These are phyloP conservation scores for Deroptyus accipitrinus DNA, from an alignment of 2,113 vertebrate species.

Conservation along the genomic window DNA sequence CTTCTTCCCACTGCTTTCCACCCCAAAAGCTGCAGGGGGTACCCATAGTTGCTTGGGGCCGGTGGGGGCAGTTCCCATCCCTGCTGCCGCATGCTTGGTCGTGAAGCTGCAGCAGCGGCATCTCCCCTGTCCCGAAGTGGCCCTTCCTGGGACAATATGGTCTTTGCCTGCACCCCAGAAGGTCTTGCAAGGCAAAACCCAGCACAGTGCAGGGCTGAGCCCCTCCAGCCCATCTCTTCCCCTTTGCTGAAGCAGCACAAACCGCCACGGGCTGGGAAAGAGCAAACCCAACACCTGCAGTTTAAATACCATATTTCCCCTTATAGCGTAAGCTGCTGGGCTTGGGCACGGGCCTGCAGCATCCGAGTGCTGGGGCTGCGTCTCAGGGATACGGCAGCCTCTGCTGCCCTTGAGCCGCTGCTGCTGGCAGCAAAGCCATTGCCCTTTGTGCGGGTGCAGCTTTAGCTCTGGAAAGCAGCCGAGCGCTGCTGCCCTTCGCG, in stretches of 20 bases:
- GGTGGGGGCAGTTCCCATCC: accelerated
- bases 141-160: accelerated
- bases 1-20: too few species aligned
- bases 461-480: background rate
- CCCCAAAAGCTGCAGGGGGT: accelerated
- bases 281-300: background rate
- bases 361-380: background rate
- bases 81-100: accelerated
- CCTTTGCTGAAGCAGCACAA: background rate
- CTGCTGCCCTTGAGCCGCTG: background rate
- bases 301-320: accelerated
- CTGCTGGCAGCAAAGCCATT: background rate
- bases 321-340: accelerated
- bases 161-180: background rate
- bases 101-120: background rate
- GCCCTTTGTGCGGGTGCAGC: background rate
- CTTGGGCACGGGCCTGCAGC: background rate
- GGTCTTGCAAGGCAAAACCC: accelerated
- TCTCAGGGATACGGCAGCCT: background rate
- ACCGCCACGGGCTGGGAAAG: accelerated
- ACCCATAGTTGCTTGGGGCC: accelerated
- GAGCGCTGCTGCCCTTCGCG: background rate
- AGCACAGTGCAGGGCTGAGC: accelerated
- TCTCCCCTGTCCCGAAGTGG: background rate
- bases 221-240: accelerated